Base-by-base conservation (phyloP, 2,113 vertebrate genomes). In the Taxidea taxus region DNA sequence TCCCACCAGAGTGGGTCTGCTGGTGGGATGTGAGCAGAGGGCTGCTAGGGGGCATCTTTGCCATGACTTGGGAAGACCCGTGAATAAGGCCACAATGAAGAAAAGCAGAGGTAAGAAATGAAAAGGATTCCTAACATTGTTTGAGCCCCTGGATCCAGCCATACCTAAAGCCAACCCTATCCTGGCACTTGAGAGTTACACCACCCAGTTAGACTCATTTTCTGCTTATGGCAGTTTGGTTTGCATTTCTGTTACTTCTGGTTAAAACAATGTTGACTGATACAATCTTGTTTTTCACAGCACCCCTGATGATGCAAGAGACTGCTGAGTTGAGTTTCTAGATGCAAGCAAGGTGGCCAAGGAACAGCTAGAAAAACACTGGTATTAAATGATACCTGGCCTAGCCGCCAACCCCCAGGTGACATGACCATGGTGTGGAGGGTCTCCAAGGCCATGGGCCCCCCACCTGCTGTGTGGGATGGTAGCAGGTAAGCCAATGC, bases 391-490 rank as follows among this genome's bases (percentile, higher is more conserved):
- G 56, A 47, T 39, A 72, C 16, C 29, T 37, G 64, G 49, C 5
- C 25, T 10, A 12, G 80, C 31, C 47, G 62, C n/a, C 27, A 56
- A 47, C 0, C 47, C 25, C 18, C 23, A 37, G 47, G 14, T 8
- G 31, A 93, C 4, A 3, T 12, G 42, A 20, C 34, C 0, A 0
- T 1, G 6, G 25, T 31, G 29, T 6, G 0, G 34, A 77, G 56
- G 27, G 39, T 44, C 92, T 62, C 72, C 39, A 49, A 60, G 34
- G 64, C 54, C 39, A 34, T 4, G 7, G 75, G 81, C 15, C 66
- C 42, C 82, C 82, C 49, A 11, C 2, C 20, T 21, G 54, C 56
- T 3, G 23, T 49, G 12, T 1, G 15, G 66, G 58, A 51, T 0
- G 2, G 51, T 1, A 6, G 14, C 14, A 34, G 51, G 56, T 44